Base-by-base conservation (phyloP, 1,140 invertebrate genomes). In the Vollenhovia emeryi region DNA sequence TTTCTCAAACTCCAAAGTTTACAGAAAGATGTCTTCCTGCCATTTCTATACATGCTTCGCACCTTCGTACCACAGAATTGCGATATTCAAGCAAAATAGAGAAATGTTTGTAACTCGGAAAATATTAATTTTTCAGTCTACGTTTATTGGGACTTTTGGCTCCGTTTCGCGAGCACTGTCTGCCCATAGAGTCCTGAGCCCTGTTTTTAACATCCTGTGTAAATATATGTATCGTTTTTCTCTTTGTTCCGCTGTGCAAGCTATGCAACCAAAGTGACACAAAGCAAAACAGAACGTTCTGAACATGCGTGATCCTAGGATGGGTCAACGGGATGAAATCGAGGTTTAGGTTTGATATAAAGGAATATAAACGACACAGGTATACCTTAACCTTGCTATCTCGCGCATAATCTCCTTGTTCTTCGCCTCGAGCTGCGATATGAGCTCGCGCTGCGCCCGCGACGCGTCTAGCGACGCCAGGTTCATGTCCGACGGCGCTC, bases 351-450 rank as follows among this genome's bases (percentile, higher is more conserved):
- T 90, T 93, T 89, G 93, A 94, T 93, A 93, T 93, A 92, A 92
- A 93, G 94, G 94, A 94, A 93, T 86, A 92, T 90, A 95, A 95
- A 95, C 93, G 93, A 95, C 93, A 95, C 93, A 93, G 93, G 93
- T 94, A 94, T 95, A 97, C 96, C 98, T 97, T 93, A 99, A 96
- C 92, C 98, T 96, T 89, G 98, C 97, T 89, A 99, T 99, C 96
- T 99, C 99, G 88, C 97, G 96, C 98, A 99, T 99, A 86, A 99
- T 99, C 96, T 99, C 98, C 94, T 98, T 97, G 95, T 99, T 99
- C 95, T 99, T 99, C 62, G 97, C 96, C 94, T 99, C 99, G 59
- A 99, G 95, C 90, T 99, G 98, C 64, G 97, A 97, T 92, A 99
- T 99, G 18, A 99, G 95, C 93, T 99, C 98, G n/a, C 98, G 95